Base-by-base conservation (phyloP, 2,113 vertebrate genomes). In the Scytalopus superciliaris region DNA sequence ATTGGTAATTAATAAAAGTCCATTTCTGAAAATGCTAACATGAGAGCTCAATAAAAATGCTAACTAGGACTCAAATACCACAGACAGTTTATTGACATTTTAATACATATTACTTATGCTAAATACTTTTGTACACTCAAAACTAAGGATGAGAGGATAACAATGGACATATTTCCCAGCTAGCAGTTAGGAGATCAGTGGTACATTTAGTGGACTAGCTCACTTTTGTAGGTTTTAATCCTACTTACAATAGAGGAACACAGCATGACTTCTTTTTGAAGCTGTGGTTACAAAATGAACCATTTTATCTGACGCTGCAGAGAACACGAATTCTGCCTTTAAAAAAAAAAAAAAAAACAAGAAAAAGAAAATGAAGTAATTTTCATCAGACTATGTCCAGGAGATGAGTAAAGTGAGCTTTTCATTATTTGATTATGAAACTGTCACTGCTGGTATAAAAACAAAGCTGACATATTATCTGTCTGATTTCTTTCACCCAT, bases 1-100 rank as follows among this genome's bases (percentile, higher is more conserved):
- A 98, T 98, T 97, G 94, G 91, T 98, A 98, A 98, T 98, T 98
- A 98, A 98, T 98, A 98, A 96, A 72, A 97, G 96, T 95, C 94
- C n/a, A 69, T 98, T 97, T 98, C 95, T 95, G 95, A 97, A 98
- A 98, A 98, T 97, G 97, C 91, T 98, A 98, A 97, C 95, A 94
- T 70, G 94, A 96, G 84, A 97, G 93, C 97, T 98, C 97, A 98
- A 98, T 98, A 98, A 98, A 98, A 98, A 98, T 98, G 98, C 96
- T 98, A 98, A 98, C 91, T 97, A 98, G 94, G 42, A 97, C 90
- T 98, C 94, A 97, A 98, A 98, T 97, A 97, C 45, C 96, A 97
- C 63, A 96, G 96, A 94, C 40, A 93, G 44, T 94, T 94, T 97
- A 97, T 97, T 98, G 98, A 97, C 96, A 97, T 92, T 93, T 98